Conservation (phyloP, 1,140 invertebrate genomes). For the Adoxophyes honmai region DNA sequence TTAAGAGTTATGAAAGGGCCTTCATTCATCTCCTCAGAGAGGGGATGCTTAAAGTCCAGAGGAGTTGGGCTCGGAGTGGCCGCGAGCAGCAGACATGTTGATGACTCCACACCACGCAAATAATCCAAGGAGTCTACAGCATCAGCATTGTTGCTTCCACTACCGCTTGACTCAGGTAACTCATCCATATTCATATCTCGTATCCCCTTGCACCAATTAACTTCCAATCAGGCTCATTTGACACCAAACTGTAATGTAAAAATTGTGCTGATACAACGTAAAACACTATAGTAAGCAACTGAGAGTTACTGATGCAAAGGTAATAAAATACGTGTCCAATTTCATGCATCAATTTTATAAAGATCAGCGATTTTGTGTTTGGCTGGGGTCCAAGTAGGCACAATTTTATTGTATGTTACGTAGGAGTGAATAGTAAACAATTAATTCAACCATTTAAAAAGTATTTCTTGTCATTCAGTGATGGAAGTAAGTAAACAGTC, state of each 20-base stretch:
- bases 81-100: constrained; percentile 56
- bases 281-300: not conserved
- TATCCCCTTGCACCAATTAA: not conserved
- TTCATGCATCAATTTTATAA: not conserved
- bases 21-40: constrained; percentile 62
- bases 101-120: constrained; percentile 64
- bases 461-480: too few species aligned
- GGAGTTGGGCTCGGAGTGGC: constrained; percentile 64
- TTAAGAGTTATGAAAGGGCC: constrained; percentile 47
- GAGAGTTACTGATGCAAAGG: not conserved
- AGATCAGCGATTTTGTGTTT: constrained; percentile 1
- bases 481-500: too few species aligned
- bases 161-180: constrained; percentile 38
- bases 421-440: too few species aligned
- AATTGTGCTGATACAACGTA: not conserved
- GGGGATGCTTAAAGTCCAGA: constrained; percentile 63
- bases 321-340: not conserved
- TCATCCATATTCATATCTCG: constrained; percentile 45
- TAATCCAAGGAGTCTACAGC: constrained; percentile 53
- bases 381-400: constrained; percentile 4
- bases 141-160: constrained; percentile 27
- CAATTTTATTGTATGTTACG: too few species aligned
- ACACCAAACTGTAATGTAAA: not conserved
- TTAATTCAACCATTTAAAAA: too few species aligned
- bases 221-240: not conserved